Evolutionary conservation across 2,888 invertebrate species (phyloP).

Genomic region (Zelleria hepariella): DNA sequence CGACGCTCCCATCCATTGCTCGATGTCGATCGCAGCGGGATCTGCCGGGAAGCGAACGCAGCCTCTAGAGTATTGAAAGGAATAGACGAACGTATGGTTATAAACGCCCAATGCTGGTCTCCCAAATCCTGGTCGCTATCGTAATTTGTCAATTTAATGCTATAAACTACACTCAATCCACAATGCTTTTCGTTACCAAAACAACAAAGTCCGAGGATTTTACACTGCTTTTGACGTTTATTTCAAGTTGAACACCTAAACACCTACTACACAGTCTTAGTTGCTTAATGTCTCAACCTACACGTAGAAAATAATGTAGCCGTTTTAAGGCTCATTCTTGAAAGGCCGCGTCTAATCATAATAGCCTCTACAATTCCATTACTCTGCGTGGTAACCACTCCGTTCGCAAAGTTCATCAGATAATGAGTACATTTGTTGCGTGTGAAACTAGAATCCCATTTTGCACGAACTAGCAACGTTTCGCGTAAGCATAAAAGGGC

Average conservation of each 20-base stretch:
- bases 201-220: no score
- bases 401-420: constrained; percentile 64
- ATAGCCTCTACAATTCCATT: constrained; percentile 17
- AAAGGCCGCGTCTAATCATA: neutral
- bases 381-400: constrained; percentile 26
- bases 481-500: constrained; percentile 57
- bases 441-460: constrained; percentile 70
- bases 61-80: neutral
- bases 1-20: constrained; percentile 25
- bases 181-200: no score
- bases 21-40: constrained; percentile 27
- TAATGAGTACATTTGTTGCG: constrained; percentile 69
- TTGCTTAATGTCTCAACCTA: neutral
- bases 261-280: neutral
- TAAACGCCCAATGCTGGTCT: no score
- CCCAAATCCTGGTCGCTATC: no score
- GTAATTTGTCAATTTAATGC: no score
- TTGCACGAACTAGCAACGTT: constrained; percentile 49
- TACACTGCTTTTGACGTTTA: no score
- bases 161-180: no score
- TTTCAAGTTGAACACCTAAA: neutral
- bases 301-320: neutral
- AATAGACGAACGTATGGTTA: neutral
- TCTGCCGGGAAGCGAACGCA: neutral
- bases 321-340: neutral